Evolutionary conservation across 2,797 vertebrate species (phyloP).

Genomic region (Siniperca obscura): DNA sequence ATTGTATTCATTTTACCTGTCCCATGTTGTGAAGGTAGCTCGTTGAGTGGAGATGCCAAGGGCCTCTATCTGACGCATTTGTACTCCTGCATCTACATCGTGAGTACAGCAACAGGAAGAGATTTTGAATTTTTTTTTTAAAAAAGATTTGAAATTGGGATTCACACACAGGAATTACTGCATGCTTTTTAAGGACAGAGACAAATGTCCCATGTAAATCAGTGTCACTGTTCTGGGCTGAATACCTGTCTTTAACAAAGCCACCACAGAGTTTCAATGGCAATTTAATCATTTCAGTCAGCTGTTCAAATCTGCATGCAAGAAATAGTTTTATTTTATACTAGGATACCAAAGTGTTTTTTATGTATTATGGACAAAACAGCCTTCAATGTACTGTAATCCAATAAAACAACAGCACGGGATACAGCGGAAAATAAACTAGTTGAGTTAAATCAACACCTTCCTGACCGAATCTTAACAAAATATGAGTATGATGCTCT

Average conservation of each 20-base stretch:
- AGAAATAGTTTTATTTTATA: background rate
- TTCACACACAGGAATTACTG: background rate
- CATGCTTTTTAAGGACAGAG: background rate
- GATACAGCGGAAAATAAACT: background rate
- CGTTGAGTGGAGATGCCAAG: conserved; percentile 96
- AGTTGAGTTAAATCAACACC: background rate
- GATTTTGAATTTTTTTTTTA: no score
- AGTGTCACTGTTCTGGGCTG: background rate
- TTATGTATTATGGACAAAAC: background rate
- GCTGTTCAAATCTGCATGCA: background rate
- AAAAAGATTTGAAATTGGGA: background rate
- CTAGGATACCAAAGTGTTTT: background rate
- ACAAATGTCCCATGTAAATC: background rate
- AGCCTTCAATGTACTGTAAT: background rate
- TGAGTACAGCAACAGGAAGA: background rate
- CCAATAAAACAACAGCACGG: background rate
- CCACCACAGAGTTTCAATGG: no score
- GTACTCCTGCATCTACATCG: conserved; percentile 88
- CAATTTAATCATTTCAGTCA: background rate
- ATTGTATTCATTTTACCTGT: conserved; percentile 84
- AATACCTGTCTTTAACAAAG: background rate
- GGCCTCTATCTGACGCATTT: conserved; percentile 90
- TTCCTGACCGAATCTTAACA: no score
- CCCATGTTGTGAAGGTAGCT: conserved; percentile 94
- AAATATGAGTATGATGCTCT: no score